Conservation (phyloP, 1,140 invertebrate species). For the Euborellia annulipes region DNA sequence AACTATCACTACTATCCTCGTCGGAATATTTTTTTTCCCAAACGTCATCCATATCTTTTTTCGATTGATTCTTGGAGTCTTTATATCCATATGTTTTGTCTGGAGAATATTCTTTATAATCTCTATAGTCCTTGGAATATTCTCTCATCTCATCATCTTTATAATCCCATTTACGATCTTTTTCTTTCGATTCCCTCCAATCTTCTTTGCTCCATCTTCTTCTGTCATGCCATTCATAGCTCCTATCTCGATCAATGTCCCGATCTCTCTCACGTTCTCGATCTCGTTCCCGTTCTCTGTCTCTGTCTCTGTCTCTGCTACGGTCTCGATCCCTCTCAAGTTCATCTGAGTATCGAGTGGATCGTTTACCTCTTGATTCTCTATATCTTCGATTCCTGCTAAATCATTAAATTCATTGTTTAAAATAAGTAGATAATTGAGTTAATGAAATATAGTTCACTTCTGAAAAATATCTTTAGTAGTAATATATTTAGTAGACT, state of each 20-base stretch:
- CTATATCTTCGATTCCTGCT: no score
- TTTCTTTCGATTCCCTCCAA: constrained; percentile 8
- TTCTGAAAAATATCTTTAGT: no score
- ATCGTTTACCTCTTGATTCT: no score
- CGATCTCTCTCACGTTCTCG: constrained; percentile 12
- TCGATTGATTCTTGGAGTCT: neutral
- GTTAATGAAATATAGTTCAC: no score
- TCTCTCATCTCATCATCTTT: neutral
- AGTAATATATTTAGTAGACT: no score
- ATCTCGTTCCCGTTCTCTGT: neutral
- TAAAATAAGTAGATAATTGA: no score
- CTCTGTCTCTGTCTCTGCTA: constrained; percentile 10
- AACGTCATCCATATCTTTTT: neutral
- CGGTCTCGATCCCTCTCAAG: constrained; percentile 12
- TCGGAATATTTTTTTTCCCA: constrained; percentile 6
- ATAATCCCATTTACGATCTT: constrained; percentile 1
- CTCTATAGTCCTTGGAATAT: neutral
- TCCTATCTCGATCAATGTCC: constrained; percentile 1
- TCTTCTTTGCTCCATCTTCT: constrained; percentile 7
- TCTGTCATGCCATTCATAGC: constrained; percentile 10
- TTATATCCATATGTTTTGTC: constrained; percentile 3
- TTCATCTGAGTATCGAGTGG: constrained; percentile 2
- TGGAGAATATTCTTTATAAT: constrained; percentile 6
- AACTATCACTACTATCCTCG: constrained; percentile 10
- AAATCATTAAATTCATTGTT: no score